Conservation (phyloP, 1,140 invertebrate genomes). For the Apolygus lucorum region DNA sequence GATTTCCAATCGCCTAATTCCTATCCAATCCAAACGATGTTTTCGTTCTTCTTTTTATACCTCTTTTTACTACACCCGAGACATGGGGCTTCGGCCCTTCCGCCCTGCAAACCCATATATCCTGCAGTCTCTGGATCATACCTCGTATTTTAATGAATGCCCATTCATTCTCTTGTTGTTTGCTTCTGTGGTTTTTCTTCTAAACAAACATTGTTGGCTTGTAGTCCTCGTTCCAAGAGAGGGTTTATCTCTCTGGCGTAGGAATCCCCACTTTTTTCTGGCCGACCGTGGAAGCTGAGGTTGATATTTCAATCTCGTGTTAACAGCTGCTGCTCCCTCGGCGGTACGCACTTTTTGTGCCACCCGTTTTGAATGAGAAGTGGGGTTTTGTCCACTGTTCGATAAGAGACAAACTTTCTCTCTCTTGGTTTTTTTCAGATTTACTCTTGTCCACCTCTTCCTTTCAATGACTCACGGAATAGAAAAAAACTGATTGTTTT, state of each 20-base stretch:
- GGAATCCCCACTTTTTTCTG: background rate
- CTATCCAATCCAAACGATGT: no score
- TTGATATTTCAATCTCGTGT: background rate
- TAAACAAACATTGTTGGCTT: background rate
- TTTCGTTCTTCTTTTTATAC: no score
- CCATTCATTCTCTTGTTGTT: background rate
- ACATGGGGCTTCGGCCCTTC: no score
- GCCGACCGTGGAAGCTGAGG: background rate
- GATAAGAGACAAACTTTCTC: background rate
- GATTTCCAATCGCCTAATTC: no score
- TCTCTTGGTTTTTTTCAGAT: no score
- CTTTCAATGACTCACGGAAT: no score
- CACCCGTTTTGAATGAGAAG: background rate
- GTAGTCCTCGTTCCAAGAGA: background rate
- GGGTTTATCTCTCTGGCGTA: background rate
- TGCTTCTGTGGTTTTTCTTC: background rate
- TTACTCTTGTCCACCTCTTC: no score
- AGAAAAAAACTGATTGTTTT: no score
- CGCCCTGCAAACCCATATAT: background rate
- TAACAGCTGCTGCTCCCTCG: background rate
- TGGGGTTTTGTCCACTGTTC: background rate
- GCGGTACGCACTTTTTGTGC: background rate
- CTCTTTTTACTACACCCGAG: no score
- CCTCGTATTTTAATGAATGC: background rate
- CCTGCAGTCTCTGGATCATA: background rate